phyloP scores from a whole-genome alignment of 2,113 vertebrate species.

The Perca flavescens region DNA sequence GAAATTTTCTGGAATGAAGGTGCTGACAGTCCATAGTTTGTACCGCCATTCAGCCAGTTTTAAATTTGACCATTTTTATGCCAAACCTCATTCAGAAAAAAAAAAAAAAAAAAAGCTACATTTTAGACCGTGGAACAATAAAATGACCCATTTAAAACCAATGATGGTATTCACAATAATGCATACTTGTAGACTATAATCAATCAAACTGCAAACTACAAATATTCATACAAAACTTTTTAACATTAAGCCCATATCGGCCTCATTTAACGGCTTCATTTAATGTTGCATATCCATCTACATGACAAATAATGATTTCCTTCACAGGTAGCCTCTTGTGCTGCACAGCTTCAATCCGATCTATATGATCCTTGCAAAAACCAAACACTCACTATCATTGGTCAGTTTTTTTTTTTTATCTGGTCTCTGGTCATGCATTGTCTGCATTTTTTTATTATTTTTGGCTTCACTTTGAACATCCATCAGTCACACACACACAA shows the following conservation, averaged over 20 bases:
- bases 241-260: background rate
- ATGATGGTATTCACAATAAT: background rate
- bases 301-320: background rate
- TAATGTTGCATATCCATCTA: background rate
- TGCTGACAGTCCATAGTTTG: constrained; percentile 39
- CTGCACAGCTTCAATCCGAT: constrained; percentile 24
- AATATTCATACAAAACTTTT: background rate
- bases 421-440: constrained; percentile 27
- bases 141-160: background rate
- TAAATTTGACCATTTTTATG: constrained; percentile 34
- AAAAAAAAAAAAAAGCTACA: constrained; percentile 3
- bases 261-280: background rate
- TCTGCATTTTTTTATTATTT: background rate
- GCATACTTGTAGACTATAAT: background rate
- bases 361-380: constrained; percentile 22
- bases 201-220: background rate
- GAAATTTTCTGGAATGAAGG: constrained; percentile 46
- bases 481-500: constrained; percentile 65
- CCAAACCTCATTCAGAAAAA: constrained; percentile 18
- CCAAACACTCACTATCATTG: constrained; percentile 15
- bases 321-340: constrained; percentile 16
- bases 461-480: constrained; percentile 54
- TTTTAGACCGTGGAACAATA: background rate
- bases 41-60: constrained; percentile 33
- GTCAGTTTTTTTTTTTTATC: constrained; percentile 36